These are phyloP conservation scores for Brachionus paranguensis DNA, from an alignment of 1,140 invertebrate species.

Conservation along the genomic window DNA sequence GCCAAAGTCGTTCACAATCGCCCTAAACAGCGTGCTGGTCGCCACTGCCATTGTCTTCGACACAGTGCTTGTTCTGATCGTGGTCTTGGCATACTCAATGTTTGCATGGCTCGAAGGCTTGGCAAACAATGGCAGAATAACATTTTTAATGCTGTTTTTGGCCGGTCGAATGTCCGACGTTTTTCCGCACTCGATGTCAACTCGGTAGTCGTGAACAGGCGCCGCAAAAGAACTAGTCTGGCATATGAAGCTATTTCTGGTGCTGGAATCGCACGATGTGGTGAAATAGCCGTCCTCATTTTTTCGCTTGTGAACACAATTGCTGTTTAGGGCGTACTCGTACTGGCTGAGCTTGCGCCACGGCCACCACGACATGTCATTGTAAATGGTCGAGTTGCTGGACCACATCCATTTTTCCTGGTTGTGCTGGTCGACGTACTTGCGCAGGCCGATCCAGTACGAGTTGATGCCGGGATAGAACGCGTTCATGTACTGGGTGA, in stretches of 20 bases:
- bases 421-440: slow-evolving; percentile 33
- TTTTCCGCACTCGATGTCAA: background rate
- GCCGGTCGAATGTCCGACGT: background rate
- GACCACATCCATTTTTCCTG: slow-evolving; percentile 40
- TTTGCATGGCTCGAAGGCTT: background rate
- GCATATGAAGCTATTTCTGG: slow-evolving; percentile 27
- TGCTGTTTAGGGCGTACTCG: background rate
- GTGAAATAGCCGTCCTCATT: slow-evolving; percentile 38
- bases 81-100: background rate
- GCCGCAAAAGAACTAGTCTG: background rate
- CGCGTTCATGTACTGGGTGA: slow-evolving; percentile 24
- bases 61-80: background rate
- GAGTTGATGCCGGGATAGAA: background rate
- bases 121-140: background rate
- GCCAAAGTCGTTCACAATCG: background rate
- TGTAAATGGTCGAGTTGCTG: slow-evolving; percentile 19
- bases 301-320: slow-evolving; percentile 16
- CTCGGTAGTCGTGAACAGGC: background rate
- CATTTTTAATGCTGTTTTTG: slow-evolving; percentile 11
- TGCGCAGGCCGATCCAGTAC: slow-evolving; percentile 32
- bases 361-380: slow-evolving; percentile 39
- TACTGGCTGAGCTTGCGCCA: background rate
- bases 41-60: background rate
- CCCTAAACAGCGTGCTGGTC: background rate
- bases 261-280: background rate